phyloP scores from a whole-genome alignment of 2,113 vertebrate species.

The Pomatostomus ruficeps region DNA sequence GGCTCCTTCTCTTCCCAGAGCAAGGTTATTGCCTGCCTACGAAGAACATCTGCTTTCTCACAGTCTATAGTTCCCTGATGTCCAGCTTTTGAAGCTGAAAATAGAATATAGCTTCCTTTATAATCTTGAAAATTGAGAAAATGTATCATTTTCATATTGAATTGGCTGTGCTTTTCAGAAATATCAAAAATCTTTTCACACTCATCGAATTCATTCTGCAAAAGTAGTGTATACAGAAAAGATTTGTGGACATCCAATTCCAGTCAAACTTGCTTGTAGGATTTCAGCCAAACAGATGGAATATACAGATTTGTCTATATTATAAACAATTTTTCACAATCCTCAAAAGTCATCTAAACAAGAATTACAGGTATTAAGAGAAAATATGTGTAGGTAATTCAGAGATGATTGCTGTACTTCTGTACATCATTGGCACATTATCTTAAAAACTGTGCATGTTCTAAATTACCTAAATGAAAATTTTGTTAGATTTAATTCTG shows the following conservation, averaged over 20 bases:
- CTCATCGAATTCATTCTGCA: background rate
- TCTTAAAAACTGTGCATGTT: background rate
- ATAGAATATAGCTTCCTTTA: background rate
- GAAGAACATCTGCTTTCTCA: background rate
- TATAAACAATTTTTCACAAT: background rate
- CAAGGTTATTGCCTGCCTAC: background rate
- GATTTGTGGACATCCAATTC: background rate
- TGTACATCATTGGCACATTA: background rate
- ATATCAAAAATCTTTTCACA: background rate
- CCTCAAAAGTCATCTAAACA: background rate
- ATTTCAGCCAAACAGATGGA: background rate
- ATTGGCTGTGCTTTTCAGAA: background rate
- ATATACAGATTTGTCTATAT: background rate
- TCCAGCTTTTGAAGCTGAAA: background rate
- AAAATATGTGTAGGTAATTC: background rate
- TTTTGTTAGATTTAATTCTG: background rate
- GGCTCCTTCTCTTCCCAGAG: background rate
- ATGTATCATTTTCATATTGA: background rate
- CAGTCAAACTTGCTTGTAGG: background rate
- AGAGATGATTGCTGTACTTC: background rate
- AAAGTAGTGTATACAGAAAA: background rate
- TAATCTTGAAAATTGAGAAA: background rate
- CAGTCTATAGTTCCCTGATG: background rate
- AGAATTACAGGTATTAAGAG: background rate
- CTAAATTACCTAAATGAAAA: background rate